phyloP scores from a whole-genome alignment of 2,797 vertebrate genomes.

The Acanthiza pusilla region DNA sequence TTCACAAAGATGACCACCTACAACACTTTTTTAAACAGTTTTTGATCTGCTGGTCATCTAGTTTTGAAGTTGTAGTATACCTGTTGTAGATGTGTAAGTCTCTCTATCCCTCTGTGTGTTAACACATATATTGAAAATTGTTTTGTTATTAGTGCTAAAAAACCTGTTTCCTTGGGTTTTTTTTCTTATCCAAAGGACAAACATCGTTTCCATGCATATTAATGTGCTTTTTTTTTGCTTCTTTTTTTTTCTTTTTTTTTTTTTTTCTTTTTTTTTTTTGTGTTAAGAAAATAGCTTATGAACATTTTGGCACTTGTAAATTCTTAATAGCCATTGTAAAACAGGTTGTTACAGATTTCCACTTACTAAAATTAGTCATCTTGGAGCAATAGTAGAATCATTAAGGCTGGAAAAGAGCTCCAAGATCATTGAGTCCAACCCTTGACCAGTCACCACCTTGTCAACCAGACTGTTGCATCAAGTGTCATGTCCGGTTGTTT shows the following conservation, averaged over 20 bases:
- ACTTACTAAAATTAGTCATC: background rate
- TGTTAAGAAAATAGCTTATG: background rate
- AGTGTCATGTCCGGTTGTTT: background rate
- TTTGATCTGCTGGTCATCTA: background rate
- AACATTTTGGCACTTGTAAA: background rate
- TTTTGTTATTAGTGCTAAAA: background rate
- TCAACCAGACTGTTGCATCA: background rate
- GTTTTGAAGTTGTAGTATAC: background rate
- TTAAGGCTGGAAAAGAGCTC: background rate
- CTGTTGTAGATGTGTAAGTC: background rate
- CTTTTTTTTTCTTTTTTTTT: background rate
- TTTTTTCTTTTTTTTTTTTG: background rate
- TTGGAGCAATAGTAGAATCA: background rate
- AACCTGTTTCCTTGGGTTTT: accelerated
- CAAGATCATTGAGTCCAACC: background rate
- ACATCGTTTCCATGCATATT: background rate
- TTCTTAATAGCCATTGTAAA: background rate
- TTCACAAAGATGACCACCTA: background rate
- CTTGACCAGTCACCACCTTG: background rate
- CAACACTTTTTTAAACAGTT: background rate
- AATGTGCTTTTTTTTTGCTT: background rate
- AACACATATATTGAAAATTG: background rate
- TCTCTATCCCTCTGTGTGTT: background rate
- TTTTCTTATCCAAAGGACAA: background rate
- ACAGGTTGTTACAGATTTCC: background rate